A percentile compares a stretch with the other conserved stretches of the same genome.
These are phyloP conservation scores for Dilophus febrilis DNA, from an alignment of 2,888 invertebrate species.

Conservation along the genomic window DNA sequence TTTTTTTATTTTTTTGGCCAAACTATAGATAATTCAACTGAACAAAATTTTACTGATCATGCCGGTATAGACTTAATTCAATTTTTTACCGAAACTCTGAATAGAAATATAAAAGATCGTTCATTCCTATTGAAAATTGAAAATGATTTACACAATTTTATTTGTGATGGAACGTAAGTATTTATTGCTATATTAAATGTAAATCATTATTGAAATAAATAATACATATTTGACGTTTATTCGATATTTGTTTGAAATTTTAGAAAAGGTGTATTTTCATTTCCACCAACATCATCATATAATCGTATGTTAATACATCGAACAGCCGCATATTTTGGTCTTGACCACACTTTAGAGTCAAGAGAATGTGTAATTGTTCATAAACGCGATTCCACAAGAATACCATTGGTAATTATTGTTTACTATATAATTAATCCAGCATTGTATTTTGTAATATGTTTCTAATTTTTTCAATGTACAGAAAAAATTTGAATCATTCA, in stretches of 20 bases:
- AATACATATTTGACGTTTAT: too few species aligned
- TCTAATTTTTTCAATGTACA: too few species aligned
- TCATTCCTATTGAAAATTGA: conserved; percentile 73
- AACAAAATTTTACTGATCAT: conserved; percentile 49
- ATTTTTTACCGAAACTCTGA: conserved; percentile 80
- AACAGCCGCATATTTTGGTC: conserved; percentile 81
- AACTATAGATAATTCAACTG: conserved; percentile 63
- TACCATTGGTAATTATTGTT: conserved; percentile 24
- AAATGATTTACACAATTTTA: conserved; percentile 65
- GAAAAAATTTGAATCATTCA: too few species aligned
- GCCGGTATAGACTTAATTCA: conserved; percentile 63
- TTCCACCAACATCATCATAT: conserved; percentile 88
- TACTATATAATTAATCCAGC: background rate
- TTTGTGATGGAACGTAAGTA: conserved; percentile 62
- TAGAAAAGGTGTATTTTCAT: conserved; percentile 62
- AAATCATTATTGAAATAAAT: background rate
- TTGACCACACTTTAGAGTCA: conserved; percentile 84
- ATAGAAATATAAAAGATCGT: conserved; percentile 78
- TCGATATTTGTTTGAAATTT: background rate
- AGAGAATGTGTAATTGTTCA: conserved; percentile 67
- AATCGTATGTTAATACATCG: conserved; percentile 92
- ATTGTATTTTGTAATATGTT: too few species aligned
- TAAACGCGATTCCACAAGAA: conserved; percentile 40
- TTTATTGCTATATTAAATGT: background rate
- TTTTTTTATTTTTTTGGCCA: too few species aligned